phyloP scores from a whole-genome alignment of 2,113 vertebrate genomes.

The Amazona guildingii region DNA sequence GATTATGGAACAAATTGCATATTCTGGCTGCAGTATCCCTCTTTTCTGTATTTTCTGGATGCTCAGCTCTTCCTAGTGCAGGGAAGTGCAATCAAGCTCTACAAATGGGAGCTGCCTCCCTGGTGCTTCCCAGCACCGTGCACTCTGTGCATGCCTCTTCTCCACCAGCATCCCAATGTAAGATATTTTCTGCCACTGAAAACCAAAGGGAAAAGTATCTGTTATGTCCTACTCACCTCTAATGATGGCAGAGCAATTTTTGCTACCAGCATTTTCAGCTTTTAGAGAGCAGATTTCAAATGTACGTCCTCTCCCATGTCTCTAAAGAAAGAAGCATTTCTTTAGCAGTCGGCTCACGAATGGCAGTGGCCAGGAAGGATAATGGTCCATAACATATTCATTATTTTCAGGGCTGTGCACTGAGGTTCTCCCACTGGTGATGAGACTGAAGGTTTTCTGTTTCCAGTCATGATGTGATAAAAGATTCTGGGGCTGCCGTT shows the following conservation, averaged over 20 bases:
- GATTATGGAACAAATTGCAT: neutral
- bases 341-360: conserved; percentile 5
- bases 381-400: conserved; percentile 50
- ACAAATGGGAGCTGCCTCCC: neutral
- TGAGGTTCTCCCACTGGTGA: neutral
- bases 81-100: neutral
- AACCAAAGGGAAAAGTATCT: neutral
- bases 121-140: neutral
- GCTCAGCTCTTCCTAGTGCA: neutral
- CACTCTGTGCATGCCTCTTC: neutral
- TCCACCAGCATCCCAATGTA: neutral
- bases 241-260: neutral
- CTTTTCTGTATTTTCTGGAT: neutral
- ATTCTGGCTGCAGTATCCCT: neutral
- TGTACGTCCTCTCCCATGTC: neutral
- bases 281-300: neutral
- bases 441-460: neutral
- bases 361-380: conserved; percentile 1
- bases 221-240: neutral
- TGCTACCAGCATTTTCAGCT: neutral
- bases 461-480: neutral
- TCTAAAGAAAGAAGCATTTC: neutral
- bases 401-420: conserved; percentile 34
- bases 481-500: neutral
- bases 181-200: conserved; percentile 6